Evolutionary conservation across 2,797 vertebrate genomes (phyloP), one percentile per base, ranked within the genome.

Genomic region (Leptoclinus maculatus): DNA sequence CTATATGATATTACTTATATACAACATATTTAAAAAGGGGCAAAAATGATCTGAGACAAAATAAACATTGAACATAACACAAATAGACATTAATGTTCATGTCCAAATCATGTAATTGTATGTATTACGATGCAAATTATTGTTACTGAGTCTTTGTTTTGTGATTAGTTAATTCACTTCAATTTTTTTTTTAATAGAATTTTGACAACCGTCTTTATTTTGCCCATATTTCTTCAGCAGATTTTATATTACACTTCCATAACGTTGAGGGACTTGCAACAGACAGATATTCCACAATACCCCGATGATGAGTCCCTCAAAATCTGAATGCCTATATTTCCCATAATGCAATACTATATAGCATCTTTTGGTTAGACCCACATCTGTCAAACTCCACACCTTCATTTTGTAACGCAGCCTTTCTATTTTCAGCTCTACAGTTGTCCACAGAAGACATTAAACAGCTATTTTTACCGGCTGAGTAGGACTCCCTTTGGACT

Each of bases 291-390:
- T 47, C 8, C 19, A 0, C 45, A 47, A 47, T 47, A 21, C 19
- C 19, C 7, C 4, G 29, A 32, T 9, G 19, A 17, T 21, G n/a
- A 36, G 27, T 65, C 5, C 8, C 14, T 29, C 27, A 29, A 29
- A 29, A 2, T 32, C 21, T 7, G 60, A 54, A 51, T 36, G 29
- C 6, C 16, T 59, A 3, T 64, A 34, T 25, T 56, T 54, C 60
- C 47, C 45, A 53, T 57, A 64, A 59, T 66, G 19, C 34, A 76
- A 73, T 21, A 25, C 34, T 66, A 34, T 38, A n/a, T 23, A 56
- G n/a, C 29, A 57, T 65, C 13, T 34, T 60, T 49, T 71, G 2
- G 21, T 17, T 27, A 21, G 14, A 14, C 8, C 23, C 1, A 51
- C 17, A 5, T 27, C 29, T 49, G 39, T 32, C 17, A 21, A 43